Evolutionary conservation across 2,113 vertebrate species (phyloP), one percentile per base, ranked within the genome.

Genomic region (Cyanocitta stelleri): DNA sequence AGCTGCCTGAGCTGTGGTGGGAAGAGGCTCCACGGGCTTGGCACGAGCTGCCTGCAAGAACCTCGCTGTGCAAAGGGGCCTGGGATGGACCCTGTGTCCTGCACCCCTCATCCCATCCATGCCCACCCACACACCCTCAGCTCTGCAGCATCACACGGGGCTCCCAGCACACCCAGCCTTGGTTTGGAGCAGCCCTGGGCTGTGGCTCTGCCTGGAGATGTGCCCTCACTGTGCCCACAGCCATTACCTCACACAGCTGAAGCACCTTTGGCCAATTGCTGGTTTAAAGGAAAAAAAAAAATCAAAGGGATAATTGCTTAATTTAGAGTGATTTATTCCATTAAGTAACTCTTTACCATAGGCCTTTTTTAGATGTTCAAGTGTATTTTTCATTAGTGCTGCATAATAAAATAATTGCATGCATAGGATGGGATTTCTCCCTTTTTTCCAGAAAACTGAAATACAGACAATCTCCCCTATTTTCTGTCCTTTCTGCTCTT

Each of bases 401-500:
- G 93, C 93, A 95, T 97, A 97, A 98, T 96, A 97, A 96, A 97
- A 97, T 97, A 97, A 97, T 96, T 96, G 91, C 85, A 87, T 95
- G 75, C 93, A 89, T 54, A 80, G 85, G 85, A 80, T n/a, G 33
- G 78, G 93, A 92, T 96, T 93, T 90, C 91, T 81, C 93, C 54
- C 35, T 61, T 55, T 81, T 92, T 59, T 69, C 49, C 87, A 73
- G 67, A 87, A 96, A 67, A 64, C 0, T 6, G 35, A 12, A 15
- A 56, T 41, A 10, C 6, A 41, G 46, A 54, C 44, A 54, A 78
- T 32, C 46, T 7, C 7, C 1, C 0, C 6, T 4, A 11, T 52
- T 41, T 62, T 12, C 76, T 23, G 43, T 44, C 54, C 17, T 39
- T 67, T 43, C 59, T 18, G 11, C 55, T 41, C 41, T 26, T 22